Conservation (phyloP, 2,113 vertebrate genomes). For the Saguinus midas region DNA sequence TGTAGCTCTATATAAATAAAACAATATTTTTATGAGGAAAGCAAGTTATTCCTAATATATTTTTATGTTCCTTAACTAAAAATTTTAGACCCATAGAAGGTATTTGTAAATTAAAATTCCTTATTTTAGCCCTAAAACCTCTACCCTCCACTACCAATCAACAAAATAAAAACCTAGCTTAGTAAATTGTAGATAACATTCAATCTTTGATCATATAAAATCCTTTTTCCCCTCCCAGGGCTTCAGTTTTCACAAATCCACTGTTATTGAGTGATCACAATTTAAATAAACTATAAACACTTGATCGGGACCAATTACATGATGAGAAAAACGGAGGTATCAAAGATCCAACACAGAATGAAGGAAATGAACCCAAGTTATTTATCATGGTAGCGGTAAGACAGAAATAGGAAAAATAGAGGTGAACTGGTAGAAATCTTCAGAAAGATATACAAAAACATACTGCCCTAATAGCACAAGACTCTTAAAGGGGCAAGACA, state of each 20-base stretch:
- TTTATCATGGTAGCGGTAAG: background rate
- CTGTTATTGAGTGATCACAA: background rate
- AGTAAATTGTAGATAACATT: background rate
- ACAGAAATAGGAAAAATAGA: background rate
- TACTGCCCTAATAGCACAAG: background rate
- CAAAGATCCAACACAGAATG: background rate
- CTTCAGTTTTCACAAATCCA: conserved; percentile 55
- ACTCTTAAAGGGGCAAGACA: background rate
- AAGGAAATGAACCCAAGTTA: background rate
- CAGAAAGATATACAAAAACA: background rate
- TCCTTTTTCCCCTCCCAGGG: background rate
- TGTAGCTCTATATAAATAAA: background rate
- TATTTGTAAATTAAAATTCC: background rate
- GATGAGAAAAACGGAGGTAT: background rate
- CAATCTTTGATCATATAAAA: background rate
- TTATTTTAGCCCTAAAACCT: background rate
- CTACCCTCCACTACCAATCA: background rate
- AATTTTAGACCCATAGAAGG: background rate
- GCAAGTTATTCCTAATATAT: background rate
- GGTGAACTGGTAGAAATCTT: background rate
- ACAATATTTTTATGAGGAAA: background rate
- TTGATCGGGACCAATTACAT: background rate
- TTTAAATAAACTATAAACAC: background rate
- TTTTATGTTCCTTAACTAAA: conserved; percentile 32
- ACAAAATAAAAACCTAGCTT: conserved; percentile 11